phyloP scores from a whole-genome alignment of 2,797 vertebrate genomes.

The Propithecus deckenii region DNA sequence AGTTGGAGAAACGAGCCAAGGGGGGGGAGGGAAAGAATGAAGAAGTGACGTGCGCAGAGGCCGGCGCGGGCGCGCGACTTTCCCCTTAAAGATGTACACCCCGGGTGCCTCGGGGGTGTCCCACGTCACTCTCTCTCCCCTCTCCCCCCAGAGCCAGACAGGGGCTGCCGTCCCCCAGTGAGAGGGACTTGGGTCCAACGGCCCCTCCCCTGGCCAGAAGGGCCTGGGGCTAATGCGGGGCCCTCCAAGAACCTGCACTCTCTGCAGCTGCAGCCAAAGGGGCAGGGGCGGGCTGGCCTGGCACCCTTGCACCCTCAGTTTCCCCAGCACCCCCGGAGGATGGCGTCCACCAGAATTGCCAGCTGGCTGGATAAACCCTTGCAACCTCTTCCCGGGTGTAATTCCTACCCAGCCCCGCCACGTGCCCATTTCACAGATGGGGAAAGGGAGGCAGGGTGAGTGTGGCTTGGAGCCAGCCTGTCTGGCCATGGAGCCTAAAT shows the following conservation, averaged over 20 bases:
- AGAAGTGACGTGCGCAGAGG: conserved; percentile 69
- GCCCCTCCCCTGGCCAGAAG: not conserved
- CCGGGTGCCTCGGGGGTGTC: not conserved
- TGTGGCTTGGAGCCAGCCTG: not conserved
- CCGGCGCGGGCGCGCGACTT: conserved; percentile 15
- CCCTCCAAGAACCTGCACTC: not conserved
- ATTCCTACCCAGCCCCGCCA: too few species aligned
- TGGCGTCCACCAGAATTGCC: not conserved
- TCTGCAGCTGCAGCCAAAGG: not conserved
- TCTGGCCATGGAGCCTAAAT: not conserved
- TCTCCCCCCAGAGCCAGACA: not conserved
- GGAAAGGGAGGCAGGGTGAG: not conserved
- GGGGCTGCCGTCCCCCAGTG: not conserved
- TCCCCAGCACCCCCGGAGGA: not conserved
- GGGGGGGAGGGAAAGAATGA: conserved; percentile 30
- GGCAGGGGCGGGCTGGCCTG: not conserved
- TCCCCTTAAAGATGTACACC: conserved; percentile 74
- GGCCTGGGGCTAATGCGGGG: not conserved
- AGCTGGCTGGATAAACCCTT: not conserved
- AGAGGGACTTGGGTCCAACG: not conserved
- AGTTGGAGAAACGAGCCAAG: conserved; percentile 57
- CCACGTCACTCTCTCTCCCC: not conserved
- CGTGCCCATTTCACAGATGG: not conserved
- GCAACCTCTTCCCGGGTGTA: not conserved
- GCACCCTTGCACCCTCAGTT: not conserved